Percentiles rank a stretch among this genome's conserved stretches.
phyloP scores from a whole-genome alignment of 2,113 vertebrate species.

The Hyla sarda region DNA sequence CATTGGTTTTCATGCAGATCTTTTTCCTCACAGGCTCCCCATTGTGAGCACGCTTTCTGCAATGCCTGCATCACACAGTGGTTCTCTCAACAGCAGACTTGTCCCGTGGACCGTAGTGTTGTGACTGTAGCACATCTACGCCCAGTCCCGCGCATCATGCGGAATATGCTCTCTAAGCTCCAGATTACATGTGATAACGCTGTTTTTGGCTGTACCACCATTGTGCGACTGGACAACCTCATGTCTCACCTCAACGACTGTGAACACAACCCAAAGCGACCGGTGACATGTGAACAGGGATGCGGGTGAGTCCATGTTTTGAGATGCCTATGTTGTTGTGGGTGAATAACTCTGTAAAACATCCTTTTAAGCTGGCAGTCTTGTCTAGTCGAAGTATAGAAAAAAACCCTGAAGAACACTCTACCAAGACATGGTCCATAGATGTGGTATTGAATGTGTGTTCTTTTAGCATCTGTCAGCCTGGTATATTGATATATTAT shows the following conservation, averaged over 20 bases:
- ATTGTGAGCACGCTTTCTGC: constrained; percentile 99
- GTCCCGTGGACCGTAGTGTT: constrained; percentile 95
- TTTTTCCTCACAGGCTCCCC: constrained; percentile 81
- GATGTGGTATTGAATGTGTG: too few species aligned
- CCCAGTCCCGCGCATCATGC: constrained; percentile 98
- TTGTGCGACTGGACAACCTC: constrained; percentile 93
- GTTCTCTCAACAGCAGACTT: constrained; percentile 99
- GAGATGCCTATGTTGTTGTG: too few species aligned
- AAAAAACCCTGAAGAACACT: too few species aligned
- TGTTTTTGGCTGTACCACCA: constrained; percentile 90
- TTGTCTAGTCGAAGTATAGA: too few species aligned
- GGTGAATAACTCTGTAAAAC: too few species aligned
- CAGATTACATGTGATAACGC: constrained; percentile 97
- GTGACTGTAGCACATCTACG: constrained; percentile 96
- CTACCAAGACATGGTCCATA: too few species aligned
- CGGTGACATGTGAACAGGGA: constrained; percentile 94
- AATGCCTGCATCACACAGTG: constrained; percentile 99
- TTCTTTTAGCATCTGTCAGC: too few species aligned
- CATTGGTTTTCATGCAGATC: not conserved
- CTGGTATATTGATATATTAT: too few species aligned
- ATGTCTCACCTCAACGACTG: constrained; percentile 96
- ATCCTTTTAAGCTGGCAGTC: too few species aligned
- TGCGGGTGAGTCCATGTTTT: constrained; percentile 82
- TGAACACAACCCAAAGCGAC: constrained; percentile 96
- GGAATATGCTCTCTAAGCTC: constrained; percentile 98